A percentile compares a stretch with the other conserved stretches of the same genome.
phyloP scores from a whole-genome alignment of 30 jellyfish, hydroid and myxozoan species.

The Nemopilema nomurai region DNA sequence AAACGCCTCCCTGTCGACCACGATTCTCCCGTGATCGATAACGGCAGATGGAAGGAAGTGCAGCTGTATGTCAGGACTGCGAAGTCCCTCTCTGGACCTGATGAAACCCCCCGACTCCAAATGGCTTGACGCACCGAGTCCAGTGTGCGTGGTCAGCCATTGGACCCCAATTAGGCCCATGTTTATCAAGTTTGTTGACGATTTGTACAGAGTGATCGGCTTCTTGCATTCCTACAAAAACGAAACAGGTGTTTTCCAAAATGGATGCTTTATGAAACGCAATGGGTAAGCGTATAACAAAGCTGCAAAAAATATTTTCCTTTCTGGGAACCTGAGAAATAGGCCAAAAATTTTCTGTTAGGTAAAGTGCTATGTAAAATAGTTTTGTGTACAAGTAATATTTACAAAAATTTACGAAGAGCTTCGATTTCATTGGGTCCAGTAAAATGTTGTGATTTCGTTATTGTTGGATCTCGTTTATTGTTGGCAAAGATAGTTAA shows the following conservation, averaged over 20 bases:
- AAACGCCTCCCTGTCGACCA: constrained; percentile 89
- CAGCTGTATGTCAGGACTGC: constrained; percentile 87
- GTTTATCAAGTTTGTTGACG: constrained; percentile 70
- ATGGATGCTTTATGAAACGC: no score
- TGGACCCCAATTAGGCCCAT: constrained; percentile 88
- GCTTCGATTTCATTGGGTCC: no score
- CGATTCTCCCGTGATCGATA: constrained; percentile 84
- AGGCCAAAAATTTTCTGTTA: no score
- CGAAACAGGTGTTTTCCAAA: background rate
- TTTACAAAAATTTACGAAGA: no score
- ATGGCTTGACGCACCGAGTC: constrained; percentile 86
- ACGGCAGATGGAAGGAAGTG: constrained; percentile 96
- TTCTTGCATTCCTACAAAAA: constrained; percentile 83
- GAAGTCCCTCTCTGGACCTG: constrained; percentile 74
- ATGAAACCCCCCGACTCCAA: constrained; percentile 96
- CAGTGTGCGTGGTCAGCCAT: constrained; percentile 83
- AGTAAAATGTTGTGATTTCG: no score
- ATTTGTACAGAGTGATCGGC: constrained; percentile 83
- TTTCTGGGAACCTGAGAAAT: no score
- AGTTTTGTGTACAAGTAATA: no score
- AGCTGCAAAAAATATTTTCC: no score
- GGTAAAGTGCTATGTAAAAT: no score
- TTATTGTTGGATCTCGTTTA: no score
- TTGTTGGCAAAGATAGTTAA: no score
- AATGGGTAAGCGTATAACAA: no score